Conservation (phyloP, 2,113 vertebrate species). For the Nannobrachium achirus region DNA sequence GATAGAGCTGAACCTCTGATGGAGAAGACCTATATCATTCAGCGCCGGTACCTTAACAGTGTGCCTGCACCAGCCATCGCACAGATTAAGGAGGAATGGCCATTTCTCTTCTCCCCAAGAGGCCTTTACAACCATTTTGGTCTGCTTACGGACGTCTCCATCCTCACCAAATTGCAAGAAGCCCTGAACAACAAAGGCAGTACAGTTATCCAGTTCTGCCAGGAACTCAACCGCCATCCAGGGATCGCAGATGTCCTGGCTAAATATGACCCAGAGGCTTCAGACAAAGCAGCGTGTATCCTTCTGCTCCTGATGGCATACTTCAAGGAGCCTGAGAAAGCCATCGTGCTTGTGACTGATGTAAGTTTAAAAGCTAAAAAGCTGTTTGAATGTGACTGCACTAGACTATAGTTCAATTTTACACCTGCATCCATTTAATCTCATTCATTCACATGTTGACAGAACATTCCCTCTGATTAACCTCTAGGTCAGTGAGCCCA, state of each 20-base stretch:
- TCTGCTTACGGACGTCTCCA: conserved; percentile 7
- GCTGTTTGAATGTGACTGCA: background rate
- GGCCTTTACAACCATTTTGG: conserved; percentile 19
- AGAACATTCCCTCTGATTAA: no score
- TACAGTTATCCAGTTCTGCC: conserved; percentile 1
- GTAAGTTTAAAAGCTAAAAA: background rate
- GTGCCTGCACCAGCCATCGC: conserved; percentile 11
- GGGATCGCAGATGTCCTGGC: conserved; percentile 2
- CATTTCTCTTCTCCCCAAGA: conserved; percentile 26
- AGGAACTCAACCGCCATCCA: conserved; percentile 7
- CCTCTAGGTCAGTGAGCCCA: no score
- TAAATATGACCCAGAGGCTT: background rate
- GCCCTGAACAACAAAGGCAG: conserved; percentile 3
- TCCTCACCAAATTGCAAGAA: conserved; percentile 2
- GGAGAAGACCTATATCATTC: conserved; percentile 20
- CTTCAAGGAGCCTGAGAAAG: conserved; percentile 13
- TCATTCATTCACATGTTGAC: no score
- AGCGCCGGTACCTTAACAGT: conserved; percentile 8
- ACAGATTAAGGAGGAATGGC: conserved; percentile 21
- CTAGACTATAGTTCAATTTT: no score
- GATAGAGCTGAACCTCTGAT: conserved; percentile 16
- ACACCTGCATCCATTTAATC: no score
- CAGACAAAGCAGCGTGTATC: conserved; percentile 11
- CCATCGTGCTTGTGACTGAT: conserved; percentile 15
- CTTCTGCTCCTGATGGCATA: conserved; percentile 15